These are phyloP conservation scores for Oligia strigilis DNA, from an alignment of 2,888 invertebrate genomes.

Conservation along the genomic window DNA sequence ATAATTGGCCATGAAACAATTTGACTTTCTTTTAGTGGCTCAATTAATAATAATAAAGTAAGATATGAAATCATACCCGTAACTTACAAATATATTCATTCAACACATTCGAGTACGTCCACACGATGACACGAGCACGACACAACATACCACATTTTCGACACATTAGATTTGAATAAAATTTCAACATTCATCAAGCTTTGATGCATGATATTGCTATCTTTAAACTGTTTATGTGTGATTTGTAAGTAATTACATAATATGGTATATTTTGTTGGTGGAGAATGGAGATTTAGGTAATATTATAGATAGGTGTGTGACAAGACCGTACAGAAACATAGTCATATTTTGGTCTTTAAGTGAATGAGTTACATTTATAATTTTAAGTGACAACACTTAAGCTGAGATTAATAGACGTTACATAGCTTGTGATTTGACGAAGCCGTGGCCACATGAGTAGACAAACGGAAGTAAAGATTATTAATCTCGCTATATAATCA, in stretches of 20 bases:
- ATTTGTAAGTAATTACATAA: not conserved
- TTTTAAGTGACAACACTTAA: not conserved
- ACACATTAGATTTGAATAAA: slow-evolving; percentile 3
- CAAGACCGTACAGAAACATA: slow-evolving; percentile 1
- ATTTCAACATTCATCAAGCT: not conserved
- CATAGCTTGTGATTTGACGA: not conserved
- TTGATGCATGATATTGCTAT: not conserved
- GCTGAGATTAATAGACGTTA: slow-evolving; percentile 15
- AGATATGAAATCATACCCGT: slow-evolving; percentile 5
- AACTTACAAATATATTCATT: slow-evolving; percentile 4
- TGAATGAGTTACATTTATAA: slow-evolving; percentile 14
- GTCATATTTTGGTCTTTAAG: not conserved
- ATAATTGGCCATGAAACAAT: not conserved
- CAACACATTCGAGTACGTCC: not conserved
- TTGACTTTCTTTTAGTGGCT: not conserved
- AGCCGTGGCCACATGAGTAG: no score
- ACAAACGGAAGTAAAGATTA: no score
- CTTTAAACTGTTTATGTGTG: not conserved
- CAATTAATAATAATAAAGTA: not conserved
- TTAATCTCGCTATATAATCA: slow-evolving; percentile 1
- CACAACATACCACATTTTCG: not conserved
- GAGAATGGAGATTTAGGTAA: not conserved
- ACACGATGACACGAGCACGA: not conserved
- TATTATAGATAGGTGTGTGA: not conserved
- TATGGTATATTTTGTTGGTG: not conserved